Evolutionary conservation across 1,140 invertebrate genomes (phyloP).

Genomic region (Aphaenogaster rudis): DNA sequence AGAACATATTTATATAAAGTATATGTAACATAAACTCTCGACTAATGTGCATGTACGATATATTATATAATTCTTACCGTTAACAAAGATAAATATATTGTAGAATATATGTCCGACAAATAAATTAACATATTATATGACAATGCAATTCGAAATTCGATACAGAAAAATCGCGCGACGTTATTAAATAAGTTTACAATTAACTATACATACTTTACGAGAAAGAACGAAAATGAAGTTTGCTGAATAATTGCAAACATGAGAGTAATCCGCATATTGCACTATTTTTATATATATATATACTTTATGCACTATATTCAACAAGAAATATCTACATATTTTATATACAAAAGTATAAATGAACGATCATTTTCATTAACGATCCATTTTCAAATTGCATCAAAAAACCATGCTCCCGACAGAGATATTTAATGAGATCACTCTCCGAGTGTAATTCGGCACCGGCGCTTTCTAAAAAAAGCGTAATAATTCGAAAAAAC

Average conservation of each 20-base stretch:
- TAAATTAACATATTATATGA: slow-evolving; percentile 56
- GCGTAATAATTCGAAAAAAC: slow-evolving; percentile 36
- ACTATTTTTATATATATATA: slow-evolving; percentile 26
- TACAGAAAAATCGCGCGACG: background rate
- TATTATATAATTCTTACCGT: slow-evolving; percentile 52
- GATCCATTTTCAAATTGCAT: slow-evolving; percentile 57
- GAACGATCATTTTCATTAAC: slow-evolving; percentile 35
- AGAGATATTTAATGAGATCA: slow-evolving; percentile 53
- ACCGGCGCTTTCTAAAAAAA: slow-evolving; percentile 42
- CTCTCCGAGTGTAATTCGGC: background rate
- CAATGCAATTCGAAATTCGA: slow-evolving; percentile 38
- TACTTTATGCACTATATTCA: slow-evolving; percentile 47
- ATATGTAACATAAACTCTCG: slow-evolving; percentile 73
- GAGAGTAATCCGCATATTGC: slow-evolving; percentile 16
- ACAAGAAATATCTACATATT: slow-evolving; percentile 68
- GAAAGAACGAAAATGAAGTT: background rate
- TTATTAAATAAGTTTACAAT: slow-evolving; percentile 31
- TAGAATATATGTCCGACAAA: slow-evolving; percentile 43
- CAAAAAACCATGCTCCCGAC: slow-evolving; percentile 6
- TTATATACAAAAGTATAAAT: slow-evolving; percentile 58
- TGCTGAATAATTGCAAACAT: slow-evolving; percentile 30
- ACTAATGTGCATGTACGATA: slow-evolving; percentile 71
- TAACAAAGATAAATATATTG: slow-evolving; percentile 61
- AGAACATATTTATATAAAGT: slow-evolving; percentile 66
- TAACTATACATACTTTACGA: slow-evolving; percentile 25